Base-by-base conservation (phyloP, 2,888 invertebrate genomes). In the Thereva nobilitata region DNA sequence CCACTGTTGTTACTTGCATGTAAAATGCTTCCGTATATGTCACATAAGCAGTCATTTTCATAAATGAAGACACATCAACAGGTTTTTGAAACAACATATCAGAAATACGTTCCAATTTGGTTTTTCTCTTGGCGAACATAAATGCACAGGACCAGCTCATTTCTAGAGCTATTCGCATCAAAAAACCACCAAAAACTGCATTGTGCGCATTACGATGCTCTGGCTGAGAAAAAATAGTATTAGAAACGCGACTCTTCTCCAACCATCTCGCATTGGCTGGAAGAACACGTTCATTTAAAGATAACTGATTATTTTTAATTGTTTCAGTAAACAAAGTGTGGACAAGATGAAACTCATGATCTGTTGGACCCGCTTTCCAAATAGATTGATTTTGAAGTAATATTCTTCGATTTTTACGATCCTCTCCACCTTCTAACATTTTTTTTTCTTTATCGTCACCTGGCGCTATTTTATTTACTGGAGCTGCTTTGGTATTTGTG, bases 121-220 rank as follows among this genome's bases (percentile, higher is more conserved):
- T 87, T 4, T 86, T 82, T 34, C 81, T 79, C 71, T 84, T 82
- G 73, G 84, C 84, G 76, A 85, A 87, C 10, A 87, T 77, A 70
- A 82, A 84, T 3, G 86, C 86, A 71, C 85, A 84, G 0, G 87
- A 84, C 86, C 87, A 89, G 42, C 87, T 89, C 35, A 91, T 79
- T 79, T 92, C 92, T 63, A 86, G 82, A 0, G 91, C 91, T 72
- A 86, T 85, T 40, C 91, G 82, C 91, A 93, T 92, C 8, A 92
- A 80, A 75, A 87, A 92, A 0, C 92, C 92, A 63, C 92, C 92
- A 78, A 92, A 92, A 44, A 85, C 83, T 72, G 87, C 90, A 77
- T 90, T 89, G 74, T 90, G 90, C 55, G 90, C 81, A 79, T 92
- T 92, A 54, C 90, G 82, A 77, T 90, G 83, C 77, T 87, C 86